Evolutionary conservation across 2,888 invertebrate species (phyloP).

Genomic region (Drosophila eohydei): DNA sequence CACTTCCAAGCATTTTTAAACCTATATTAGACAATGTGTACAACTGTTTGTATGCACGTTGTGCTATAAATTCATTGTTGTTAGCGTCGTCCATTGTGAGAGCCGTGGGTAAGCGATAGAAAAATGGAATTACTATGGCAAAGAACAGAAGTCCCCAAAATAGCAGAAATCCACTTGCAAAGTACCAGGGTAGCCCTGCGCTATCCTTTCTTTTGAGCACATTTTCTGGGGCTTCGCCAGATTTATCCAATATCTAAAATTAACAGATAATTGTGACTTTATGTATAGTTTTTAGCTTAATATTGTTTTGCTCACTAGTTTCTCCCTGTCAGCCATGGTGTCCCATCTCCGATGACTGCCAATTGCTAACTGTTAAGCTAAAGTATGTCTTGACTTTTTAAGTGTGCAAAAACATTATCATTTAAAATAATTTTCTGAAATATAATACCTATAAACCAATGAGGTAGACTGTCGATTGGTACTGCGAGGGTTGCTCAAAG

Average conservation of each 20-base stretch:
- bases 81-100: slow-evolving; percentile 22
- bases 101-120: slow-evolving; percentile 62
- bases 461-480: background rate
- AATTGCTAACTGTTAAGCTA: background rate
- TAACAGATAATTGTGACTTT: background rate
- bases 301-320: slow-evolving; percentile 1
- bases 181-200: slow-evolving; percentile 58
- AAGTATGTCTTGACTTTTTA: background rate
- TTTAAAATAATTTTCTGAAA: slow-evolving; percentile 1
- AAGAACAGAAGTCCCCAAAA: slow-evolving; percentile 69
- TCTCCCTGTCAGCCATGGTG: slow-evolving; percentile 1
- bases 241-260: background rate
- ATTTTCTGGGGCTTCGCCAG: slow-evolving; percentile 11
- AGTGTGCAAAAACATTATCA: background rate
- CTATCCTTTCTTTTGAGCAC: slow-evolving; percentile 2
- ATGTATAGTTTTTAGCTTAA: background rate
- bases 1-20: slow-evolving; percentile 86
- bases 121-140: slow-evolving; percentile 55
- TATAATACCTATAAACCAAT: background rate
- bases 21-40: slow-evolving; percentile 29
- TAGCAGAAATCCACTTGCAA: slow-evolving; percentile 54
- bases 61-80: slow-evolving; percentile 26
- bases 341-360: background rate
- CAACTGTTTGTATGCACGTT: slow-evolving; percentile 32
- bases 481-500: background rate